Evolutionary conservation across 2,113 vertebrate genomes (phyloP).

Genomic region (Bostrychus sinensis): DNA sequence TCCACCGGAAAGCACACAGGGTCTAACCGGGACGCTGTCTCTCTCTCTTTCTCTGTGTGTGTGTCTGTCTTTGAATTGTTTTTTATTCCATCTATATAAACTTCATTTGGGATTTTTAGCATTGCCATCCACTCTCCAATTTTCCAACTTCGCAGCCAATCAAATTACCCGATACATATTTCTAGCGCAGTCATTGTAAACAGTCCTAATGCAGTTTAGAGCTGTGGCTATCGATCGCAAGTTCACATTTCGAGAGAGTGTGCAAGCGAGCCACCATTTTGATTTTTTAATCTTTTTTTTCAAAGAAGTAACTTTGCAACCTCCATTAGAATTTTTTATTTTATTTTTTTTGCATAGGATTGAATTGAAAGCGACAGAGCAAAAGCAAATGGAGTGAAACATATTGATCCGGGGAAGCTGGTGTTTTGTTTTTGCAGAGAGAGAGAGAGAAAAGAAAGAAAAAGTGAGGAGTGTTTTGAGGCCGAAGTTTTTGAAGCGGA

Average conservation of each 20-base stretch:
- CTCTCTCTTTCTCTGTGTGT: constrained; percentile 22
- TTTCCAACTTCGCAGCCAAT: constrained; percentile 40
- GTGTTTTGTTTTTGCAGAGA: constrained; percentile 41
- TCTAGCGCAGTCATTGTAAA: constrained; percentile 36
- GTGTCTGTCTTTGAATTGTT: constrained; percentile 9
- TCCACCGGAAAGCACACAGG: neutral
- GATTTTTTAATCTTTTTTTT: constrained; percentile 21
- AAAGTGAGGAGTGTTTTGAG: constrained; percentile 30
- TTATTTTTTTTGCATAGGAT: constrained; percentile 10
- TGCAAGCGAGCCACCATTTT: constrained; percentile 19
- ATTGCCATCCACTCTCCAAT: constrained; percentile 11
- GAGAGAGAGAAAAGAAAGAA: too few species aligned
- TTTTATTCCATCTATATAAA: neutral
- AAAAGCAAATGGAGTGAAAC: constrained; percentile 36
- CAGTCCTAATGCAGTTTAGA: constrained; percentile 45
- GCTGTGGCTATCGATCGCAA: constrained; percentile 51
- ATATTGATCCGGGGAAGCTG: constrained; percentile 40
- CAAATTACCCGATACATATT: constrained; percentile 36
- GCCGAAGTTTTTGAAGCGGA: constrained; percentile 22
- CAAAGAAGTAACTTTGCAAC: constrained; percentile 30
- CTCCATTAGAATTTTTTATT: constrained; percentile 40
- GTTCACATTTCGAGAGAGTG: constrained; percentile 50
- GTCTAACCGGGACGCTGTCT: constrained; percentile 51
- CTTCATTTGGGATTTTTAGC: constrained; percentile 6
- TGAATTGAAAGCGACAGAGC: constrained; percentile 25